Evolutionary conservation across 2,113 vertebrate genomes (phyloP).

Genomic region (Blennius ocellaris): DNA sequence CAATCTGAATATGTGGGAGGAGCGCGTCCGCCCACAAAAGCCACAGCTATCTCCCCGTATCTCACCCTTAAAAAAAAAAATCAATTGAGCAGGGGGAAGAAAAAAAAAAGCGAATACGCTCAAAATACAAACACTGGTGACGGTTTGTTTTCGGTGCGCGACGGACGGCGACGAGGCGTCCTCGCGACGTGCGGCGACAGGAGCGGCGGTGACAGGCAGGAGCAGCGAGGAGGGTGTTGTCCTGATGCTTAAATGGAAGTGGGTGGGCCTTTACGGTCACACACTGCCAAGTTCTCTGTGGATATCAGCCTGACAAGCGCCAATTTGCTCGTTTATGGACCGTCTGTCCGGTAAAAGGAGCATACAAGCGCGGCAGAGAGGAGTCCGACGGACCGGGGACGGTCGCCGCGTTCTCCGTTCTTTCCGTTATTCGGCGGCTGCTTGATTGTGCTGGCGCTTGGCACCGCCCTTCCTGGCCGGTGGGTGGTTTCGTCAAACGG

Average conservation of each 20-base stretch:
- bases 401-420: constrained; percentile 53
- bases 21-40: constrained; percentile 85
- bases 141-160: constrained; percentile 53
- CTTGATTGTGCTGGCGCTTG: constrained; percentile 78
- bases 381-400: constrained; percentile 48
- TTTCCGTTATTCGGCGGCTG: constrained; percentile 70
- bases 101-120: constrained; percentile 72
- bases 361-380: constrained; percentile 42
- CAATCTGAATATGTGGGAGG: constrained; percentile 88
- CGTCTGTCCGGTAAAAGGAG: constrained; percentile 43
- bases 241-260: constrained; percentile 86
- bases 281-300: constrained; percentile 80
- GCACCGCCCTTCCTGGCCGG: constrained; percentile 88
- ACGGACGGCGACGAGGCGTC: constrained; percentile 65
- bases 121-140: constrained; percentile 57
- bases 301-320: constrained; percentile 73
- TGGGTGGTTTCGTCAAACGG: constrained; percentile 90
- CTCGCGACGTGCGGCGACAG: constrained; percentile 39
- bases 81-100: constrained; percentile 74
- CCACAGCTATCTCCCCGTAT: constrained; percentile 78
- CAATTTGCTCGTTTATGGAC: constrained; percentile 69
- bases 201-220: constrained; percentile 62
- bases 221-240: constrained; percentile 76
- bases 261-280: constrained; percentile 82
- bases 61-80: constrained; percentile 64